These are phyloP conservation scores for Lasiurus borealis DNA, from an alignment of 2,113 vertebrate species.

Conservation along the genomic window DNA sequence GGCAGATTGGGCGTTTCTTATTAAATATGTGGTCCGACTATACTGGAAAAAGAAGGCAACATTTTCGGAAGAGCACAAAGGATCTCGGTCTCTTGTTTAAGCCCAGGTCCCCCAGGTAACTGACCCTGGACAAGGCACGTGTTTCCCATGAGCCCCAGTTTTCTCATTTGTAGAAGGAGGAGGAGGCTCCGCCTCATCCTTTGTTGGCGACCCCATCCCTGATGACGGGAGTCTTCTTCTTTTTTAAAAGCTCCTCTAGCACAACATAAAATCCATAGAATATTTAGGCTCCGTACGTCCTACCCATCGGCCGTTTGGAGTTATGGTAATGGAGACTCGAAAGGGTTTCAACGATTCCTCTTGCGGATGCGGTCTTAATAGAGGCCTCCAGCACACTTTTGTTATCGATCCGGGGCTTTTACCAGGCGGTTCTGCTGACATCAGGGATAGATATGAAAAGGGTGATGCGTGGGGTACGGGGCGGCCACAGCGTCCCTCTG, in stretches of 20 bases:
- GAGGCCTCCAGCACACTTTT: constrained; percentile 32
- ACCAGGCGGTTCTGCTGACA: constrained; percentile 45
- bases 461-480: constrained; percentile 18
- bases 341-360: constrained; percentile 54
- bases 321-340: constrained; percentile 14
- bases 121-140: neutral
- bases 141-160: neutral
- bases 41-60: neutral
- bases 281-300: constrained; percentile 19
- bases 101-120: neutral
- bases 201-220: neutral
- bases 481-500: neutral
- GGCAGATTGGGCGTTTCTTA: too few species aligned
- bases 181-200: neutral
- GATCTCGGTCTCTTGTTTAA: neutral
- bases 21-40: neutral
- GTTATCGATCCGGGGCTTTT: constrained; percentile 70
- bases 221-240: neutral
- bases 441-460: constrained; percentile 27
- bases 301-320: constrained; percentile 3
- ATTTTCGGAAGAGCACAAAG: neutral
- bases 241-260: constrained; percentile 18
- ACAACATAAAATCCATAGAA: neutral
- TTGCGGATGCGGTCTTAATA: constrained; percentile 59
- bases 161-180: constrained; percentile 52